Evolutionary conservation across 2,113 vertebrate species (phyloP).

Genomic region (Chrysemys picta): DNA sequence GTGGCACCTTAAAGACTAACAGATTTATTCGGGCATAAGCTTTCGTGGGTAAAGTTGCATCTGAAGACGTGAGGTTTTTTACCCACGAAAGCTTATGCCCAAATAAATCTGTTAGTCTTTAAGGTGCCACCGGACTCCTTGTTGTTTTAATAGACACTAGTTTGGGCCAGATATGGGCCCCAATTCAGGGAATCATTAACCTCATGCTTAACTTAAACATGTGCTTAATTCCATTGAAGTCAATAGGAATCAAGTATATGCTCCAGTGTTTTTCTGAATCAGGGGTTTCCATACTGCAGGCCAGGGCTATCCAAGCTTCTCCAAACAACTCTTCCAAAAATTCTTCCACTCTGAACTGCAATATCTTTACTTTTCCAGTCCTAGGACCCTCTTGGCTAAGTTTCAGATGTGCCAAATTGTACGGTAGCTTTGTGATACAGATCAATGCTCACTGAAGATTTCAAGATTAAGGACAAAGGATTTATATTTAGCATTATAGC

Average conservation of each 20-base stretch:
- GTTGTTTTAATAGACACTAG: background rate
- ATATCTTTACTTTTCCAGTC: background rate
- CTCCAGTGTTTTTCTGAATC: background rate
- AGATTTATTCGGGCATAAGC: no score
- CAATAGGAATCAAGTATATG: background rate
- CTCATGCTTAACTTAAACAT: background rate
- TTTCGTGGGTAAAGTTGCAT: no score
- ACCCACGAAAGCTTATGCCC: no score
- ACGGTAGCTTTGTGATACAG: background rate
- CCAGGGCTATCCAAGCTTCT: background rate
- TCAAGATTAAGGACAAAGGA: background rate
- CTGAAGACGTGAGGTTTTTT: no score
- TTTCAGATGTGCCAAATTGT: background rate
- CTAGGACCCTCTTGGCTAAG: accelerated
- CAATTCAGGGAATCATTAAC: background rate
- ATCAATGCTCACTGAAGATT: background rate
- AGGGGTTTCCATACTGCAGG: background rate
- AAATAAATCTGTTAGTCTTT: no score
- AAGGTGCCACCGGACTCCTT: no score
- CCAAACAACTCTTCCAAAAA: background rate
- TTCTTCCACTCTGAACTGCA: background rate
- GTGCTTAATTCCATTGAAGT: background rate
- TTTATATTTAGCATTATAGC: accelerated
- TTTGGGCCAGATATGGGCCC: background rate
- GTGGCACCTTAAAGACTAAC: no score